These are phyloP conservation scores for Biston betularia DNA, from an alignment of 2,888 invertebrate species.

Conservation along the genomic window DNA sequence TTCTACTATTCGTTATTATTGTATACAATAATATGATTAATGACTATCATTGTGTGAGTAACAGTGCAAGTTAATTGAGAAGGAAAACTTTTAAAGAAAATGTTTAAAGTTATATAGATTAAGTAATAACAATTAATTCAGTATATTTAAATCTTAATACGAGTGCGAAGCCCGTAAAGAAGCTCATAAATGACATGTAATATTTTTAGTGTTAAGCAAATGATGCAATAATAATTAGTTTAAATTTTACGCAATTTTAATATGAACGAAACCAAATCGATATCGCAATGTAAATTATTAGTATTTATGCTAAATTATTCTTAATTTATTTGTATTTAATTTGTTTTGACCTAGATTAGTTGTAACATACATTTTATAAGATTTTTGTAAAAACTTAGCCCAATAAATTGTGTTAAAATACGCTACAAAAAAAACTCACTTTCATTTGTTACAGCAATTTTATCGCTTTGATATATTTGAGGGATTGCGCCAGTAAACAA, in stretches of 20 bases:
- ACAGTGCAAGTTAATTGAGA: neutral
- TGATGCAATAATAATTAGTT: slow-evolving; percentile 16
- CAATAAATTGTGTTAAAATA: slow-evolving; percentile 45
- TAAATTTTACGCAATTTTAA: slow-evolving; percentile 38
- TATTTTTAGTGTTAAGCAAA: slow-evolving; percentile 2
- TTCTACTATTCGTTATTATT: neutral
- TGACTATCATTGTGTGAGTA: neutral
- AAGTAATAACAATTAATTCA: no score
- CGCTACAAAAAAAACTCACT: slow-evolving; percentile 9
- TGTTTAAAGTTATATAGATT: no score
- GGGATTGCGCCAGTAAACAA: slow-evolving; percentile 27
- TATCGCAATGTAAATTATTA: slow-evolving; percentile 64
- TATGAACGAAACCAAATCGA: slow-evolving; percentile 71
- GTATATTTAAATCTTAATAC: no score
- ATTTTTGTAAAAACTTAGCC: slow-evolving; percentile 62
- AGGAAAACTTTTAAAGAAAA: no score
- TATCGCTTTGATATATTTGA: slow-evolving; percentile 10
- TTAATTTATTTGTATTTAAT: slow-evolving; percentile 43
- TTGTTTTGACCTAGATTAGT: slow-evolving; percentile 26
- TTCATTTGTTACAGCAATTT: slow-evolving; percentile 5
- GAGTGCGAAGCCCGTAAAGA: no score
- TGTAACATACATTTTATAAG: slow-evolving; percentile 27
- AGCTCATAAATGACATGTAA: neutral
- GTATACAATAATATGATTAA: neutral
- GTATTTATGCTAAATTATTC: slow-evolving; percentile 45